Conservation (phyloP, 2,113 vertebrate genomes). For the Leptosomus discolor region DNA sequence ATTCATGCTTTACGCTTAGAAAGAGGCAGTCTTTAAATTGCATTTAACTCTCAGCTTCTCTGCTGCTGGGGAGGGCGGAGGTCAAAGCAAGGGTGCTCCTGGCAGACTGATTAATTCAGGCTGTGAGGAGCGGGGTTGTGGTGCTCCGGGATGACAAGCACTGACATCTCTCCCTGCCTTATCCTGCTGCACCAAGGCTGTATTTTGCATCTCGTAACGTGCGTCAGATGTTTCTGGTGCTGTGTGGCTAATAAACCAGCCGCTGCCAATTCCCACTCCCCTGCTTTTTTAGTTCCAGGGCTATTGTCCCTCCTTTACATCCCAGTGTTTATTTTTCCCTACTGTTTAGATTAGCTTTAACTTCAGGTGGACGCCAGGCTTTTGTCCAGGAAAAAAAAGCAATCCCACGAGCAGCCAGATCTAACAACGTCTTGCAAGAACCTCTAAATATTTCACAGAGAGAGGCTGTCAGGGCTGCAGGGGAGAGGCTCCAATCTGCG, state of each 20-base stretch:
- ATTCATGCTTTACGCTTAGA: background rate
- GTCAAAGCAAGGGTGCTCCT: slow-evolving; percentile 23
- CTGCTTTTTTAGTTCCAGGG: background rate
- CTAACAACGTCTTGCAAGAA: slow-evolving; percentile 16
- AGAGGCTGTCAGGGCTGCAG: background rate
- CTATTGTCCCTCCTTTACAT: slow-evolving; percentile 1
- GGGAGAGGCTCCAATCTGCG: background rate
- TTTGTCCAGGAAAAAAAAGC: background rate
- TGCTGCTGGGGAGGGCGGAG: background rate
- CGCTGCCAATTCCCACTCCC: background rate
- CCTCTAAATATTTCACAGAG: slow-evolving; percentile 18
- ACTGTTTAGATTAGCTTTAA: background rate
- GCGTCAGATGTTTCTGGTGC: background rate
- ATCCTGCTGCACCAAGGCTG: background rate
- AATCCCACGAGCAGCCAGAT: background rate
- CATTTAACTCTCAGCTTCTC: background rate
- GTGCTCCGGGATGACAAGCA: background rate
- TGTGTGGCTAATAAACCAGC: slow-evolving; percentile 8
- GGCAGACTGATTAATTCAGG: slow-evolving; percentile 13
- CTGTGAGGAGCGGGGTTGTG: background rate
- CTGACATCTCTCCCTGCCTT: background rate
- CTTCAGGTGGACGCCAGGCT: slow-evolving; percentile 6
- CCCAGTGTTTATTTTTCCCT: background rate
- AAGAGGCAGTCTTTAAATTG: background rate
- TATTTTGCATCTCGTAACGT: background rate